Base-by-base conservation (phyloP, 2,113 vertebrate genomes). In the Seriola quinqueradiata region DNA sequence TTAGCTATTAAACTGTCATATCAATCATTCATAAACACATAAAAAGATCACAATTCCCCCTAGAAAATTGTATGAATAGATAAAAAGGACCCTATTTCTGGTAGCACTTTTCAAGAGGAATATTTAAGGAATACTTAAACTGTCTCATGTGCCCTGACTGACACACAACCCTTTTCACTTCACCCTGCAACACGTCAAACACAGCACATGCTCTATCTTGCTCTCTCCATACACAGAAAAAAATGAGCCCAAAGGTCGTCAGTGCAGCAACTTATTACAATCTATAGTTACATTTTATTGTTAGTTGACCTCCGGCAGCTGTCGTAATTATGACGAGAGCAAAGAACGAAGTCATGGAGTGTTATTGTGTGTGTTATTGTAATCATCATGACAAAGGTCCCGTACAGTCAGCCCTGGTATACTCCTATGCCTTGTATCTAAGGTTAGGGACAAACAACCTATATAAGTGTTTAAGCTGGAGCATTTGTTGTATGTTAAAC, bases 1-100 rank as follows among this genome's bases (percentile, higher is more conserved):
- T 90, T 77, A 88, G 84, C 64, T 80, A 92, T 89, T 84, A 87
- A 89, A 82, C 70, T 68, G 77, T 71, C 40, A 70, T n/a, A 88
- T 92, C 81, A 94, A 93, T 92, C 77, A 88, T 93, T 94, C 80
- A 93, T 65, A 55, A 81, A 61, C 44, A 55, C 55, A 78, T 77
- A 67, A 82, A 90, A 82, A 86, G 63, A 32, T 70, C 71, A 73
- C 55, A 69, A 32, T 79, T 84, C 57, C 76, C 38, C 61, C 42
- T 73, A 66, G 50, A 78, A 28, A 76, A 80, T 14, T 64, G 17
- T 42, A 70, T 83, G 77, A 90, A 79, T 79, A 84, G 52, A 89
- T 91, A 42, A 91, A 75, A 85, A 81, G 14, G 5, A 21, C 25
- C 28, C 82, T 87, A 87, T 86, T 89, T 86, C 68, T 79, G 77